A percentile compares a stretch with the other conserved stretches of the same genome.
Evolutionary conservation across 2,888 invertebrate species (phyloP).

Genomic region (Stegophylla sp.): DNA sequence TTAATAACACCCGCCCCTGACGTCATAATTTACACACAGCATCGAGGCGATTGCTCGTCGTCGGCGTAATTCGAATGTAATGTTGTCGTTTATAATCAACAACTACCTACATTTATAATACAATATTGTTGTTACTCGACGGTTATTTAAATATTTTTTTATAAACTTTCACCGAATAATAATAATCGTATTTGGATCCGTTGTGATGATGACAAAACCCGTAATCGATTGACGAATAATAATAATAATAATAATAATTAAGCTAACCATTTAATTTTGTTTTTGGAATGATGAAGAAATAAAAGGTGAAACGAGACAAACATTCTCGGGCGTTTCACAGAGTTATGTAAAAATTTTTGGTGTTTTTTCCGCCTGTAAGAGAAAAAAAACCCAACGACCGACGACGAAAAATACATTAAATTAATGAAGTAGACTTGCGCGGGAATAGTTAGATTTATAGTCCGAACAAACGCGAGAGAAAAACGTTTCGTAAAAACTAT

Average conservation of each 20-base stretch:
- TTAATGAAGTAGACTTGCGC: no score
- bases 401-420: no score
- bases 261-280: not conserved
- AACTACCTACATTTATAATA: not conserved
- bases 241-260: not conserved
- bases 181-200: not conserved
- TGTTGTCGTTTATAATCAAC: not conserved
- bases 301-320: not conserved
- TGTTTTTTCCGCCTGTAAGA: no score
- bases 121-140: not conserved
- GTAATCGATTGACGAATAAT: not conserved
- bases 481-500: no score
- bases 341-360: no score
- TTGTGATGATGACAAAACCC: not conserved
- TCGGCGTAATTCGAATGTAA: not conserved
- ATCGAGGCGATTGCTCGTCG: not conserved
- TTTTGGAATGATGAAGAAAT: not conserved
- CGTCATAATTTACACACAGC: no score
- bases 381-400: no score
- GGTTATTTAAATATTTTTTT: not conserved
- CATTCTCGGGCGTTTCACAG: not conserved
- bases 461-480: no score
- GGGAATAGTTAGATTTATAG: no score
- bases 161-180: slow-evolving; percentile 14
- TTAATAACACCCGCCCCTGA: no score